These are phyloP conservation scores for Drosophila planitibia DNA, from an alignment of 2,888 invertebrate species.

Conservation along the genomic window DNA sequence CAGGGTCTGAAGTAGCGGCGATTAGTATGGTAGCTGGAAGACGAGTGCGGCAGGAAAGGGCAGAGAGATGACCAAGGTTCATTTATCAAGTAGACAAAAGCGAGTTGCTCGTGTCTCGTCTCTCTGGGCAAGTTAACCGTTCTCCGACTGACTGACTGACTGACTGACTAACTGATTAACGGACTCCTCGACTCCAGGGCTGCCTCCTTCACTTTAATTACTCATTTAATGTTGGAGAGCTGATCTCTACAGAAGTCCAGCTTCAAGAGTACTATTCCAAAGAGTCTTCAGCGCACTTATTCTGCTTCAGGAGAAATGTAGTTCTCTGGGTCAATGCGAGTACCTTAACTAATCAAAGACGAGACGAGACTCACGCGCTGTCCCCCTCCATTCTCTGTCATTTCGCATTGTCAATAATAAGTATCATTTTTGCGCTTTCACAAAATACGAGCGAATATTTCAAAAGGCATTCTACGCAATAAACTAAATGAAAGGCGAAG, in stretches of 20 bases:
- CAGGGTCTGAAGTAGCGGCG: constrained; percentile 55
- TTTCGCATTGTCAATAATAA: constrained; percentile 61
- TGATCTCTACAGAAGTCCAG: constrained; percentile 42
- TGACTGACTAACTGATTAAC: constrained; percentile 29
- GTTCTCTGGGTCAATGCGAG: constrained; percentile 78
- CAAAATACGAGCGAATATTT: constrained; percentile 29
- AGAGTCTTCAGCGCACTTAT: constrained; percentile 26
- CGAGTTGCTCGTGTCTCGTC: constrained; percentile 72
- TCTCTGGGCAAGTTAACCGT: constrained; percentile 68
- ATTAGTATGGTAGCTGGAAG: constrained; percentile 59
- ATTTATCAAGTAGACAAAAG: constrained; percentile 66
- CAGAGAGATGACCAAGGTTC: constrained; percentile 63
- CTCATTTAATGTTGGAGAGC: constrained; percentile 52
- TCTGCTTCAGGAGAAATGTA: constrained; percentile 59
- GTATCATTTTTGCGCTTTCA: constrained; percentile 50
- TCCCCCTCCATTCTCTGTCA: constrained; percentile 14
- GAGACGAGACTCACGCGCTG: constrained; percentile 41
- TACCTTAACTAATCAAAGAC: constrained; percentile 73
- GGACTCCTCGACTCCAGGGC: constrained; percentile 29
- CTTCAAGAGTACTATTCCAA: neutral
- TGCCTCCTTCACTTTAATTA: constrained; percentile 66
- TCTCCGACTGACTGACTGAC: constrained; percentile 41
- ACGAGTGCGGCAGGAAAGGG: neutral
- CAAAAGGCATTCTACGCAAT: constrained; percentile 52
- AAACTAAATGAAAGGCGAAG: constrained; percentile 2